A percentile compares a stretch with the other conserved stretches of the same genome.
phyloP scores from a whole-genome alignment of 2,113 vertebrate species.

The Regulus satrapa region DNA sequence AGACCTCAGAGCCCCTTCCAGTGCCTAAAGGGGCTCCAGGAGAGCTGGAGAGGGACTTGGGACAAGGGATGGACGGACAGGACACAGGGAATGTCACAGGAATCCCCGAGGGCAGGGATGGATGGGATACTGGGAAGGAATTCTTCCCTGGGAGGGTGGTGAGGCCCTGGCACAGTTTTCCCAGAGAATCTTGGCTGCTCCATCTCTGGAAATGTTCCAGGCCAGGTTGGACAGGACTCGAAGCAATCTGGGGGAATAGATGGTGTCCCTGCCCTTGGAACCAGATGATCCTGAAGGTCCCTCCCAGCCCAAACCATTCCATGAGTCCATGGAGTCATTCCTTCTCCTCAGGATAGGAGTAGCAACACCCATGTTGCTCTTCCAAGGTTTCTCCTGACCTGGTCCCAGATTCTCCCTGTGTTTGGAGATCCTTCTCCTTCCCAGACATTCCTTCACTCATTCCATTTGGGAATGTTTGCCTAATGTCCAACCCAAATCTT shows the following conservation, averaged over 20 bases:
- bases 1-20: neutral
- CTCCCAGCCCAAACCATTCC: neutral
- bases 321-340: neutral
- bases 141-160: rapidly evolving
- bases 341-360: neutral
- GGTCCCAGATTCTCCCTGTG: neutral
- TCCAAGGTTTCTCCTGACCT: neutral
- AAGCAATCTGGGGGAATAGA: rapidly evolving
- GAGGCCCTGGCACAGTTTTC: rapidly evolving
- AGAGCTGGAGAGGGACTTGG: neutral
- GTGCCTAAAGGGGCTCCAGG: neutral
- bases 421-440: neutral
- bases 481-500: neutral
- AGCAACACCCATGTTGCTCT: neutral
- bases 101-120: rapidly evolving
- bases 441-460: neutral
- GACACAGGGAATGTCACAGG: neutral
- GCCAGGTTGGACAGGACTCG: rapidly evolving
- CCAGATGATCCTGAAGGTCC: neutral
- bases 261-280: too few species aligned
- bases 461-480: neutral
- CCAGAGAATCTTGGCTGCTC: neutral
- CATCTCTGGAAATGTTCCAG: neutral
- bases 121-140: neutral
- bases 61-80: neutral